Evolutionary conservation across 2,113 vertebrate genomes (phyloP), one percentile per base, ranked within the genome.

Genomic region (Galbula dea): DNA sequence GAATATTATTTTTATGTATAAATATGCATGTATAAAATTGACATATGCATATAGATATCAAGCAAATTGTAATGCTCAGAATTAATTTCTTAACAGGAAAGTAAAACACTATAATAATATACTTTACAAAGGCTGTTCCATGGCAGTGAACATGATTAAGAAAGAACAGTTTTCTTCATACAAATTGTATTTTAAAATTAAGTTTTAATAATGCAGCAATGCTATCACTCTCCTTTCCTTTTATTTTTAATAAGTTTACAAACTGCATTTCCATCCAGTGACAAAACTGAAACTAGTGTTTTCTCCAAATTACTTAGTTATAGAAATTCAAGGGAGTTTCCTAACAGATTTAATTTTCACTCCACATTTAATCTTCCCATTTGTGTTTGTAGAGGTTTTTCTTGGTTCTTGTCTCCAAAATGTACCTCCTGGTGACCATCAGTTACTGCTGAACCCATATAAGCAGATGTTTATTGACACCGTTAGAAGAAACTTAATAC

Each of bases 121-220:
- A 89, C 84, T 97, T 96, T 85, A 83, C 89, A 96, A 95, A 95
- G 96, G 87, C 72, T 94, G 71, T 96, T 97, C 78, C 37, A 55
- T 69, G 48, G 93, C 62, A 96, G 37, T 88, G 54, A 96, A 39
- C 68, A 52, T 91, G 93, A 96, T 96, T 97, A 95, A 95, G 83
- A 93, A 93, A 76, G 41, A 94, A 36, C 41, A 95, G 84, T 93
- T 97, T 96, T 96, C 66, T 46, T 96, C 88, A 67, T 83, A 83
- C 63, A 95, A 97, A 94, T 96, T 93, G 72, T 92, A 90, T 93
- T 93, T 96, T 74, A 9, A 97, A 97, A 95, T 97, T 93, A 95
- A 94, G 86, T 96, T 95, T 96, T 94, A 95, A 95, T 97, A 94
- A 87, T 1, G 0, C 67, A 80, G 72, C 89, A 95, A 88, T 94